Evolutionary conservation across 2,888 invertebrate species (phyloP), one percentile per base, ranked within the genome.

Genomic region (Chromoteleia sp.): DNA sequence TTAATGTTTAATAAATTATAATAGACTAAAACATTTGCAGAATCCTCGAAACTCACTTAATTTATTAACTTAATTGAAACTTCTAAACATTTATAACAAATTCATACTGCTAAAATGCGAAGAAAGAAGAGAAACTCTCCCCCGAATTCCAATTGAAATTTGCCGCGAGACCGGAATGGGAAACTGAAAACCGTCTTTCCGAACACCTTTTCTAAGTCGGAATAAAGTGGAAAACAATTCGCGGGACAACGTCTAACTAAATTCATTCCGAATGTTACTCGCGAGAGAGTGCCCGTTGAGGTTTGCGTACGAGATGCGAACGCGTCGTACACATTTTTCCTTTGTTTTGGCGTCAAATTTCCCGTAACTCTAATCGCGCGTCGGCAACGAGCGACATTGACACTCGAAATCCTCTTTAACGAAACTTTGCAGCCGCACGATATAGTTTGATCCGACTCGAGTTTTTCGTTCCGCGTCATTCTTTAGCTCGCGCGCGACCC

Each of bases 261-360:
- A 75, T 75, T 67, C 75, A 59, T 65, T 56, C 48, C 39, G 48
- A 58, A 67, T 41, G 65, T 76, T 67, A 59, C 59, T 67, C 41
- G 59, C 45, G 30, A 45, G 30, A 65, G 39, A 25, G 17, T n/a
- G 36, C 17, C 33, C 15, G 8, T 17, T 19, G 25, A 45, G n/a
- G 3, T 15, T 17, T 54, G 19, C 54, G 58, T 36, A n/a, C 43
- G 45, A 29, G 39, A 68, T 8, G 39, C 25, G 54, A 58, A 67
- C 45, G 30, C 63, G 63, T 17, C n/a, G 56, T n/a, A n/a, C 59
- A 74, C 85, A 88, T 88, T 88, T 87, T 87, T 67, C 82, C 86
- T 87, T 87, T 84, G 85, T 87, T 88, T 87, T 87, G 84, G 86
- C 86, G 83, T 88, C 86, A 85, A 89, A 87, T 88, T 86, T 88